phyloP scores from a whole-genome alignment of 2,888 invertebrate genomes.

The Mythimna ferrago region DNA sequence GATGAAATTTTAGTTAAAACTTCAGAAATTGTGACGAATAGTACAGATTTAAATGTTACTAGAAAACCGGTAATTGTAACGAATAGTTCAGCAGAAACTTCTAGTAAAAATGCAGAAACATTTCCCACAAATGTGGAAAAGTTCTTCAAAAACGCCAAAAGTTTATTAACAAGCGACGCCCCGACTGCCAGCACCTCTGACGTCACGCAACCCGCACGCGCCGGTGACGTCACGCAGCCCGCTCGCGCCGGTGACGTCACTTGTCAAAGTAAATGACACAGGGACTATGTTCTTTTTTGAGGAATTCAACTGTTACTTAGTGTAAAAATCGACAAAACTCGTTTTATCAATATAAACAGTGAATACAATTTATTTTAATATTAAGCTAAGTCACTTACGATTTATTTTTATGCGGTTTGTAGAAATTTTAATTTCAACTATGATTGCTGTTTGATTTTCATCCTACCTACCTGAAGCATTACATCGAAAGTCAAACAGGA shows the following conservation, averaged over 20 bases:
- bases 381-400: constrained; percentile 68
- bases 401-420: constrained; percentile 69
- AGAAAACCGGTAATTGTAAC: constrained; percentile 5
- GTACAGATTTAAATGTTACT: constrained; percentile 9
- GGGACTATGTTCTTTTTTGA: constrained; percentile 43
- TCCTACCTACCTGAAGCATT: constrained; percentile 5
- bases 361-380: constrained; percentile 70
- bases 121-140: constrained; percentile 28
- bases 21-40: not conserved
- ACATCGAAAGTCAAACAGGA: not conserved
- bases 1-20: constrained; percentile 2
- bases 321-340: constrained; percentile 50
- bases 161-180: constrained; percentile 4
- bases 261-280: constrained; percentile 36
- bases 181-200: no score
- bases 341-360: constrained; percentile 64
- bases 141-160: constrained; percentile 28
- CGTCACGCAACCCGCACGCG: not conserved
- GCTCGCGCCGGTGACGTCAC: not conserved
- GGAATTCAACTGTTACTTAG: constrained; percentile 49
- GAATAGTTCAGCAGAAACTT: constrained; percentile 15
- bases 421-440: constrained; percentile 65
- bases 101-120: constrained; percentile 21
- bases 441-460: constrained; percentile 59
- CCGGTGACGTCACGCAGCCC: not conserved